These are phyloP conservation scores for Staurois parvus DNA, from an alignment of 2,797 vertebrate genomes.

Conservation along the genomic window DNA sequence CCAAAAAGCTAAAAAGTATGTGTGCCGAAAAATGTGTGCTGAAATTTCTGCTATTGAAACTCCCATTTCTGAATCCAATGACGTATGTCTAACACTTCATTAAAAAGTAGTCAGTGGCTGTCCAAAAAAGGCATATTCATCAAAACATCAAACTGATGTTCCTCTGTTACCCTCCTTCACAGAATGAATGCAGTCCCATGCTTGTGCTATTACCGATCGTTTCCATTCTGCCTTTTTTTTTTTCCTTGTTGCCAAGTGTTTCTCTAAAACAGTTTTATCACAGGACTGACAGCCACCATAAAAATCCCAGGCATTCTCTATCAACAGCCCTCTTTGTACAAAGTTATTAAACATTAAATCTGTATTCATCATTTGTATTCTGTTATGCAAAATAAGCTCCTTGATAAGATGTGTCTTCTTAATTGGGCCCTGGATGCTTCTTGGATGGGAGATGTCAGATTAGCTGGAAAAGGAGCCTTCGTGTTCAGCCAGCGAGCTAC, in stretches of 20 bases:
- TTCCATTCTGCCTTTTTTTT: constrained; percentile 77
- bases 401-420: constrained; percentile 93
- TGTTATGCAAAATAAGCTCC: constrained; percentile 93
- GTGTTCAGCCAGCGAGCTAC: constrained; percentile 78
- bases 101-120: constrained; percentile 72
- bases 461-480: constrained; percentile 83
- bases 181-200: constrained; percentile 86
- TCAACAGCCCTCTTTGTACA: constrained; percentile 88
- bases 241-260: constrained; percentile 80
- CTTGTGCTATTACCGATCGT: constrained; percentile 84
- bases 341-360: constrained; percentile 93
- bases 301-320: constrained; percentile 87
- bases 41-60: not conserved
- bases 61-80: not conserved
- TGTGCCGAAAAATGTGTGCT: not conserved
- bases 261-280: constrained; percentile 91
- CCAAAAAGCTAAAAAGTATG: too few relatives aligned
- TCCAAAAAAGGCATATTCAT: constrained; percentile 68
- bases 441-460: constrained; percentile 89
- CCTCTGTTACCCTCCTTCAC: constrained; percentile 81
- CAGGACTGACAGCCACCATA: constrained; percentile 86
- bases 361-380: constrained; percentile 90
- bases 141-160: constrained; percentile 77
- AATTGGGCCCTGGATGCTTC: constrained; percentile 94
- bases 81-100: not conserved